Evolutionary conservation across 2,797 vertebrate species (phyloP).

Genomic region (Danio aesculapii): DNA sequence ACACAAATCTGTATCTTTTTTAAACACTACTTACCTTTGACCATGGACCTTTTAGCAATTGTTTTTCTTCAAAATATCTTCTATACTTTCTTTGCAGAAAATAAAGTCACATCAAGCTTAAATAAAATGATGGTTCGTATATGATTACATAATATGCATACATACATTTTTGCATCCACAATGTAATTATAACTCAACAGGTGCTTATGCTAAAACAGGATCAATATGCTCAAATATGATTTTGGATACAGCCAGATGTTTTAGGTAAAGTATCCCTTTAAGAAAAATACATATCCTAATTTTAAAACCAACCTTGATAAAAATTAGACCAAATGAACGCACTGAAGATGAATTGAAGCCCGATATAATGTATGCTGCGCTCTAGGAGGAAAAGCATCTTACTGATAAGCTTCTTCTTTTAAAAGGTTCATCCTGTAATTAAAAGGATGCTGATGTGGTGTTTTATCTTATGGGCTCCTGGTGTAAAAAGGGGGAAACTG

Average conservation of each 20-base stretch:
- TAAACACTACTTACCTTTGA: too few species aligned
- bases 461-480: constrained; percentile 69
- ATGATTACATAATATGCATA: too few species aligned
- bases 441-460: constrained; percentile 63
- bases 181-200: too few species aligned
- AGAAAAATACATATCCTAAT: constrained; percentile 3
- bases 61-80: too few species aligned
- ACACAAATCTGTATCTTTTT: too few species aligned
- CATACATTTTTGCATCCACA: too few species aligned
- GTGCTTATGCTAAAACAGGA: too few species aligned
- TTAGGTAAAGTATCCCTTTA: neutral
- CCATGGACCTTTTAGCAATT: too few species aligned
- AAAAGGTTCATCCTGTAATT: constrained; percentile 53
- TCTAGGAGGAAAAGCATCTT: constrained; percentile 38
- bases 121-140: too few species aligned
- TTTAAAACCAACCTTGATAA: neutral
- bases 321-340: constrained; percentile 1
- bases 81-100: too few species aligned
- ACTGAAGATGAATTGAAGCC: constrained; percentile 12
- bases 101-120: too few species aligned
- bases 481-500: constrained; percentile 67
- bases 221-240: too few species aligned
- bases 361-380: constrained; percentile 48
- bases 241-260: neutral
- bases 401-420: constrained; percentile 55